Percentiles rank a stretch among this genome's conserved stretches.
These are phyloP conservation scores for Calephelis perditalis DNA, from an alignment of 2,888 invertebrate genomes.

Conservation along the genomic window DNA sequence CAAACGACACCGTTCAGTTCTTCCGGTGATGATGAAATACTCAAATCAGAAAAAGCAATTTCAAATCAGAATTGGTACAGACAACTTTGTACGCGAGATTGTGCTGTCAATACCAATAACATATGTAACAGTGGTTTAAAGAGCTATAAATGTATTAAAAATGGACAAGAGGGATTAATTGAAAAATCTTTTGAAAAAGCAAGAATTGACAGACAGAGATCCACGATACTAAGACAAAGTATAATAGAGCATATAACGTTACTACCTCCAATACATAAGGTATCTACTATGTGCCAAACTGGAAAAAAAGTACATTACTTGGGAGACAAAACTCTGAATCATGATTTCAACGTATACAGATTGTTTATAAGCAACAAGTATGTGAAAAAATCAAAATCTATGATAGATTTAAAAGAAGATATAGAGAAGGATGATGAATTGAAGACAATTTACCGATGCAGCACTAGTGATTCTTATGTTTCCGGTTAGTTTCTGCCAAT, in stretches of 20 bases:
- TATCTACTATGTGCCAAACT: constrained; percentile 45
- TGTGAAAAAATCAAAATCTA: background rate
- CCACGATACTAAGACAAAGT: constrained; percentile 32
- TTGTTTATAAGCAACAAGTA: constrained; percentile 37
- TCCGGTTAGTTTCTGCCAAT: constrained; percentile 24
- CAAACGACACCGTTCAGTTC: constrained; percentile 24
- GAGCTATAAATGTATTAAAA: background rate
- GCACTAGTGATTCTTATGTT: constrained; percentile 40
- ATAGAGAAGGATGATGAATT: constrained; percentile 42
- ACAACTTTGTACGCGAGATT: constrained; percentile 35
- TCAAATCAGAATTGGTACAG: constrained; percentile 41
- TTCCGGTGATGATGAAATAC: constrained; percentile 21
- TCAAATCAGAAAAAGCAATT: constrained; percentile 33
- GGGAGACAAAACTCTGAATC: constrained; percentile 29
- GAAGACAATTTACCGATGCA: constrained; percentile 53
- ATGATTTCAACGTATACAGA: constrained; percentile 43
- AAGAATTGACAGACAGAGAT: constrained; percentile 19
- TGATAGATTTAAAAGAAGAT: background rate
- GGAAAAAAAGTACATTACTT: constrained; percentile 32
- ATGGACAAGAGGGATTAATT: background rate
- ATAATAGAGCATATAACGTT: constrained; percentile 38
- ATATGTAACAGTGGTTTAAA: constrained; percentile 28
- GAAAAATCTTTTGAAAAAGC: constrained; percentile 10
- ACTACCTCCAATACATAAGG: constrained; percentile 36
- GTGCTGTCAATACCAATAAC: constrained; percentile 39